Percentiles rank a stretch among this genome's conserved stretches.
These are phyloP conservation scores for Drosophila falleni DNA, from an alignment of 2,888 invertebrate genomes.

Conservation along the genomic window DNA sequence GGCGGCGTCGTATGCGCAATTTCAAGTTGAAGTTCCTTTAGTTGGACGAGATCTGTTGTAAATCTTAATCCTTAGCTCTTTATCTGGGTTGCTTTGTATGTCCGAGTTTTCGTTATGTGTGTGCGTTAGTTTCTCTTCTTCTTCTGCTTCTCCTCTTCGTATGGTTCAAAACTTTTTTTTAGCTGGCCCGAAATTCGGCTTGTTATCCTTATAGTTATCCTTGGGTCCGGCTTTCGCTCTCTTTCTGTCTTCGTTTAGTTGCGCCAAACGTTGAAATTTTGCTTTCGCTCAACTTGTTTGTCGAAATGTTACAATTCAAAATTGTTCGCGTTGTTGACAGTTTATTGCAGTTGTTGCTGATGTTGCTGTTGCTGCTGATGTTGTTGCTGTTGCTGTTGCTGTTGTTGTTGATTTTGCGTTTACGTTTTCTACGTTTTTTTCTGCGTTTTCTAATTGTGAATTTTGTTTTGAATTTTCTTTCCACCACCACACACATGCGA, in stretches of 20 bases:
- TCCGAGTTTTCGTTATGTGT: constrained; percentile 48
- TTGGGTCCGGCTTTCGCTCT: constrained; percentile 23
- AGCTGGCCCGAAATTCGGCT: constrained; percentile 33
- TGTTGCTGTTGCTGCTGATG: constrained; percentile 37
- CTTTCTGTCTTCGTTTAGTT: constrained; percentile 52
- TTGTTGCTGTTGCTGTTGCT: constrained; percentile 49
- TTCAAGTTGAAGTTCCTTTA: constrained; percentile 54
- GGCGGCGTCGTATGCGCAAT: constrained; percentile 65
- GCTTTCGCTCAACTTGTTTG: constrained; percentile 76
- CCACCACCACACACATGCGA: constrained; percentile 85
- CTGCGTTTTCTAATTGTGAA: constrained; percentile 84
- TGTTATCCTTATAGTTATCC: constrained; percentile 39
- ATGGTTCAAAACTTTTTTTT: constrained; percentile 52
- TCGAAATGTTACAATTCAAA: constrained; percentile 75
- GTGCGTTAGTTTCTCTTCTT: constrained; percentile 13
- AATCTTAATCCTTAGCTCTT: constrained; percentile 8
- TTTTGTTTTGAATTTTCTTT: constrained; percentile 84
- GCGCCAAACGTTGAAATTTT: constrained; percentile 84
- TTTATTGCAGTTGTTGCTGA: constrained; percentile 38
- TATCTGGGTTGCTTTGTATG: constrained; percentile 40
- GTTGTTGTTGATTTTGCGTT: constrained; percentile 76
- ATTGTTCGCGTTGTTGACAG: constrained; percentile 65
- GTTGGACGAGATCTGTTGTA: constrained; percentile 50
- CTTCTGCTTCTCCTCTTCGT: background rate
- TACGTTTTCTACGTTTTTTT: constrained; percentile 84